These are phyloP conservation scores for Harpalus rufipes DNA, from an alignment of 2,888 invertebrate genomes.

Conservation along the genomic window DNA sequence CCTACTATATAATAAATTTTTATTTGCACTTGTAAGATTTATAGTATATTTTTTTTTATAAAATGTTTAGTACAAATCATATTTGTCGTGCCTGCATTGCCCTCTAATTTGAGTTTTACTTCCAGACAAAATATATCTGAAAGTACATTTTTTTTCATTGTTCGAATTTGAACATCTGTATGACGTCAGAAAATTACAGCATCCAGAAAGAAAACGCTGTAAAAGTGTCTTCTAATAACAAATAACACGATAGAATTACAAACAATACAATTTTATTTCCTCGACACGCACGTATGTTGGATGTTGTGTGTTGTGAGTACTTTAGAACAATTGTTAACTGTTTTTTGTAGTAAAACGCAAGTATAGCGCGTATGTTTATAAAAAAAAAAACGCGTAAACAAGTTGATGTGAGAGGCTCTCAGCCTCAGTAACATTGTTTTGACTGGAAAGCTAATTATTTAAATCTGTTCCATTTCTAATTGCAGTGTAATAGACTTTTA, in stretches of 20 bases:
- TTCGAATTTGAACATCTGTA: too few species aligned
- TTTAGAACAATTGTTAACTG: conserved; percentile 25
- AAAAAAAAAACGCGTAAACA: neutral
- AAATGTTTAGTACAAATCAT: too few species aligned
- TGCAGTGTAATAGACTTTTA: conserved; percentile 61
- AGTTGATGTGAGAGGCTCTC: conserved; percentile 30
- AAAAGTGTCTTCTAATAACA: conserved; percentile 13
- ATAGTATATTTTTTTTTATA: too few species aligned
- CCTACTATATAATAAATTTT: too few species aligned
- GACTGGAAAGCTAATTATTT: conserved; percentile 61
- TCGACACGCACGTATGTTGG: conserved; percentile 1
- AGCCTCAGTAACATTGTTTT: conserved; percentile 51
- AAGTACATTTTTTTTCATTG: too few species aligned
- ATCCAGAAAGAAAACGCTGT: neutral
- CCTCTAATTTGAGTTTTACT: too few species aligned
- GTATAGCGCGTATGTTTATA: conserved; percentile 3
- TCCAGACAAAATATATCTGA: too few species aligned
- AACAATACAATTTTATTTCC: conserved; percentile 24
- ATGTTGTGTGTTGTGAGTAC: neutral
- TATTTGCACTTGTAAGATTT: too few species aligned
- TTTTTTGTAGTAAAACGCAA: conserved; percentile 3
- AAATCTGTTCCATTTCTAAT: conserved; percentile 64
- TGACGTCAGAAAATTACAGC: neutral
- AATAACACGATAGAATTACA: conserved; percentile 1
- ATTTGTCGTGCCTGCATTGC: too few species aligned